A percentile compares a stretch with the other conserved stretches of the same genome.
Conservation (phyloP, 2,113 vertebrate genomes). For the Hippolais icterina region DNA sequence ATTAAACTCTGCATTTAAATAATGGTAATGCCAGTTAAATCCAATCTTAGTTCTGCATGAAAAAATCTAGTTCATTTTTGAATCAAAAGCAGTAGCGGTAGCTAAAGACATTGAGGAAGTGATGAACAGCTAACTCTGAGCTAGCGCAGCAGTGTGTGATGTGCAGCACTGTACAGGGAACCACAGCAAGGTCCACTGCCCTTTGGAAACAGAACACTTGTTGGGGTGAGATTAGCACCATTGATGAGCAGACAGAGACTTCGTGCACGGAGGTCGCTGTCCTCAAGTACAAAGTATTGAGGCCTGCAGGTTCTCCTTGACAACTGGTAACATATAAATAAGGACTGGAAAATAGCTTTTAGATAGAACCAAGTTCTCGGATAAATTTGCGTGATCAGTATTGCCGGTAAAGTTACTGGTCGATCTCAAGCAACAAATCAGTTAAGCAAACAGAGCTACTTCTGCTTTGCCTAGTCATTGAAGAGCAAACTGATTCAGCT, state of each 20-base stretch:
- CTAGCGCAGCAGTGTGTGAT: constrained; percentile 43
- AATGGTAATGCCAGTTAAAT: constrained; percentile 73
- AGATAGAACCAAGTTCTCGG: not conserved
- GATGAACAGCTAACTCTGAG: constrained; percentile 25
- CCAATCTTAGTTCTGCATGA: constrained; percentile 64
- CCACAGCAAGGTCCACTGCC: constrained; percentile 52
- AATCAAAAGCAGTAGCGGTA: constrained; percentile 62
- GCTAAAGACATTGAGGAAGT: constrained; percentile 48
- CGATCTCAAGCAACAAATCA: not conserved
- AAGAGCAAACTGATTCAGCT: not conserved
- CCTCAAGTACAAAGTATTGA: constrained; percentile 1
- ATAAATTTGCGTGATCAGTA: not conserved
- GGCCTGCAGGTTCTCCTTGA: constrained; percentile 66
- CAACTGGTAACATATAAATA: constrained; percentile 82
- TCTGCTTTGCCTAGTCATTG: not conserved
- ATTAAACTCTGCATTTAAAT: constrained; percentile 79
- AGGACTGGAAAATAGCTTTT: constrained; percentile 58
- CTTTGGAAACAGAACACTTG: constrained; percentile 57
- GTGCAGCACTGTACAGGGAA: constrained; percentile 62
- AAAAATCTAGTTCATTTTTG: constrained; percentile 69
- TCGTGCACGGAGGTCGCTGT: constrained; percentile 56
- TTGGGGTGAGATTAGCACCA: constrained; percentile 80
- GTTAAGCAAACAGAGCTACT: constrained; percentile 1
- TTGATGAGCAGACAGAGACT: constrained; percentile 68
- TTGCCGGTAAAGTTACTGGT: not conserved